Conservation (phyloP, 2,113 vertebrate genomes). For the Larimichthys polyactis region DNA sequence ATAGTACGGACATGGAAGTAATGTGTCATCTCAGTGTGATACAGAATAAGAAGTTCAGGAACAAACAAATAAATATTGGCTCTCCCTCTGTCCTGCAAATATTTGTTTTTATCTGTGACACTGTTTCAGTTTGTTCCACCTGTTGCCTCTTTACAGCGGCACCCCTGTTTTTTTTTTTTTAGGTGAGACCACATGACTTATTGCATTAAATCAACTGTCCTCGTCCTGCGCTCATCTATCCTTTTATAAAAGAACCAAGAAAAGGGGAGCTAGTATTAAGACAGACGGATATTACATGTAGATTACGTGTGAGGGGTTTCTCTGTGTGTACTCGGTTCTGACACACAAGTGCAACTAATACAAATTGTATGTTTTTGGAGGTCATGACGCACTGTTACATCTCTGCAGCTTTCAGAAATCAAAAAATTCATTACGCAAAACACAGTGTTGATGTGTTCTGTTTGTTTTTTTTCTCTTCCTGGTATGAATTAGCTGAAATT, state of each 20-base stretch:
- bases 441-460: background rate
- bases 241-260: background rate
- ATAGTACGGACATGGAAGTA: conserved; percentile 9
- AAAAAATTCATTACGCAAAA: conserved; percentile 16
- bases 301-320: conserved; percentile 11
- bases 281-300: background rate
- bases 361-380: background rate
- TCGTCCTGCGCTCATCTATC: conserved; percentile 5
- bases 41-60: conserved; percentile 50
- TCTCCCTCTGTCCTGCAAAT: conserved; percentile 32
- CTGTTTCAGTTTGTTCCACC: conserved; percentile 23
- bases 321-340: conserved; percentile 24
- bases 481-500: conserved; percentile 32
- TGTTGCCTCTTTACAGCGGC: background rate
- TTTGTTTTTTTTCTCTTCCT: conserved; percentile 13
- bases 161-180: conserved; percentile 1
- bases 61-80: conserved; percentile 62
- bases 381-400: conserved; percentile 63
- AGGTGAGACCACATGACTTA: background rate
- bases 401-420: conserved; percentile 14
- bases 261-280: background rate
- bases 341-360: conserved; percentile 4
- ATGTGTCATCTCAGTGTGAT: conserved; percentile 38
- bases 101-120: background rate
- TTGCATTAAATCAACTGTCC: background rate